Base-by-base conservation (phyloP, 2,113 vertebrate genomes). In the Pygoscelis antarcticus region DNA sequence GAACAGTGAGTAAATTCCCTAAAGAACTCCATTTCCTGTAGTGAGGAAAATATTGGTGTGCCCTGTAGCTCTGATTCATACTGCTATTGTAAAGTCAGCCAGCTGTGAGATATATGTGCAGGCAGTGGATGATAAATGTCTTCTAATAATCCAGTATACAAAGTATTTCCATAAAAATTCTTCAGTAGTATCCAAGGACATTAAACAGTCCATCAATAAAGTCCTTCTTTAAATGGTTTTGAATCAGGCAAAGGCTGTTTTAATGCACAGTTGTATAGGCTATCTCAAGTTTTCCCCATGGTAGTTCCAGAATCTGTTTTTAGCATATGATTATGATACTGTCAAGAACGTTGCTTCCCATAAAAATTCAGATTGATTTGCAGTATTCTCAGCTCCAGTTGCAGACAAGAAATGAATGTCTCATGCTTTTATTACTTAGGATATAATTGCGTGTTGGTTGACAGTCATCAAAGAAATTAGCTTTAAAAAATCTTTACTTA, bases 141-240 rank as follows among this genome's bases (percentile, higher is more conserved):
- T 92, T 82, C 46, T 94, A 90, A 93, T 92, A 96, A 92, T 86
- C 82, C 80, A 83, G 47, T 72, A 85, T 81, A 89, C 88, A 78
- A 91, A 96, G 42, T 64, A 60, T 94, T 97, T 93, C 95, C 94
- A 95, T 95, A 93, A 96, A 95, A 95, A 95, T 83, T 94, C 76
- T 94, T 95, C 52, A 72, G 82, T 78, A 93, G 89, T 92, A 83
- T 95, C 95, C 95, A 97, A 94, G 90, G 78, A 72, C 66, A 25
- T 96, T 94, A 96, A 97, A 96, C 93, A 96, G 62, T 79, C 71
- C 58, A 74, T 94, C 88, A 95, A 26, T 54, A 94, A 97, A 96
- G 22, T 90, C 76, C 52, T 70, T 34, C 83, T 89, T 85, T 64
- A 89, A 93, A 82, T 72, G 62, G 61, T 89, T 90, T 95, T 66